Base-by-base conservation (phyloP, 1,140 invertebrate species). In the Procambarus virginalis region DNA sequence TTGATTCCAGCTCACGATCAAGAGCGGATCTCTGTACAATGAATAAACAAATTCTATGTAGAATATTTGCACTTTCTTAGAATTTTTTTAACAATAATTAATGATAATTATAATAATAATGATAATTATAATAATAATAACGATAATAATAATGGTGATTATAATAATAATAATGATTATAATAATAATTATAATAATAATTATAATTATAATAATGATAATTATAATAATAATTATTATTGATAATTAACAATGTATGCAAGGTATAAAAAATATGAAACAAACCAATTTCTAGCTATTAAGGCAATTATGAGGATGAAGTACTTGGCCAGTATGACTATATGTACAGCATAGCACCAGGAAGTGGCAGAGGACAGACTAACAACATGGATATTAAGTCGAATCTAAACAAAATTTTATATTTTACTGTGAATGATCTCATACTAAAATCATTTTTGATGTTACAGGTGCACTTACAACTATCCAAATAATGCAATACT, bases 1-100 rank as follows among this genome's bases (percentile, higher is more conserved):
- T 89, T 12, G 87, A 76, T 48, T 89, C 87, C 55, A 89, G 81
- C 48, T 89, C 87, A 55, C 45, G 70, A 55, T 89, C 87, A 58
- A 89, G 73, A 17, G 55, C 55, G 9, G 51, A 80, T 78, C 78
- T 84, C 87, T 89, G 87, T 49, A 78, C 34, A 12, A 79, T 17
- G 4, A 51, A 79, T 78, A 49, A 48, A 78, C 48, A 78, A 10
- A 48, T 48, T 2, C 34, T 48, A 10, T 45, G 6, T 17, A 49
- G 34, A 78, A 78, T 78, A 78, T 45, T 48, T 46, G 20, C 3
- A 78, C 34, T 34, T 75, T 12, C 9, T 75, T 12, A 75, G 9
- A 75, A 75, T 75, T 34, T 34, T 34, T 34, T 34, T 34, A 34
- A 34, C 1, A 34, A 34, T 34, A 34, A 34, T 34, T 34, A 34